Evolutionary conservation across 1,140 invertebrate species (phyloP).

Genomic region (Trachymyrmex septentrionalis): DNA sequence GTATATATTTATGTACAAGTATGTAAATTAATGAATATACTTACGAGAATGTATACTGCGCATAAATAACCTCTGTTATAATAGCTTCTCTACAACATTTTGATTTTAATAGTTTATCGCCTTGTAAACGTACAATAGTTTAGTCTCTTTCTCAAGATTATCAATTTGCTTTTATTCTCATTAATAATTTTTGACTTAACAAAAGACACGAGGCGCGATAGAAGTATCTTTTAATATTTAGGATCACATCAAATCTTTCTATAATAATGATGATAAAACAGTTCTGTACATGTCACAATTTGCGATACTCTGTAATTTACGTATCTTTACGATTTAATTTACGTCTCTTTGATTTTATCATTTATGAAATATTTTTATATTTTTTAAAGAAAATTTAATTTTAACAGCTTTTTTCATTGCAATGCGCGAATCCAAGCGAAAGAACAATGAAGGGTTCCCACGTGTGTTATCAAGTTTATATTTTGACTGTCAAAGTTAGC

Average conservation of each 20-base stretch:
- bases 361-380: background rate
- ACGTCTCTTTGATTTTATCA: background rate
- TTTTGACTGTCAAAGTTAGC: conserved; percentile 58
- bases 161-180: background rate
- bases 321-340: background rate
- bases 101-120: background rate
- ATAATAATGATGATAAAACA: no score
- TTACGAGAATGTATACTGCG: no score
- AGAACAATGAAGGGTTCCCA: conserved; percentile 39
- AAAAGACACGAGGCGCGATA: background rate
- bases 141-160: background rate
- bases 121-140: no score
- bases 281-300: background rate
- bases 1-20: background rate
- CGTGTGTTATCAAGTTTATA: conserved; percentile 50
- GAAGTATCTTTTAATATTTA: conserved; percentile 3
- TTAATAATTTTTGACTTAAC: background rate
- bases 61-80: background rate
- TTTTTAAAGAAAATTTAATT: conserved; percentile 30
- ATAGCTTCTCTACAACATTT: background rate
- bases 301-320: background rate
- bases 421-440: conserved; percentile 33
- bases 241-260: background rate
- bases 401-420: conserved; percentile 1
- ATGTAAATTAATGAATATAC: background rate